These are phyloP conservation scores for Leptinotarsa peninsularis DNA, from an alignment of 2,888 invertebrate genomes.

Conservation along the genomic window DNA sequence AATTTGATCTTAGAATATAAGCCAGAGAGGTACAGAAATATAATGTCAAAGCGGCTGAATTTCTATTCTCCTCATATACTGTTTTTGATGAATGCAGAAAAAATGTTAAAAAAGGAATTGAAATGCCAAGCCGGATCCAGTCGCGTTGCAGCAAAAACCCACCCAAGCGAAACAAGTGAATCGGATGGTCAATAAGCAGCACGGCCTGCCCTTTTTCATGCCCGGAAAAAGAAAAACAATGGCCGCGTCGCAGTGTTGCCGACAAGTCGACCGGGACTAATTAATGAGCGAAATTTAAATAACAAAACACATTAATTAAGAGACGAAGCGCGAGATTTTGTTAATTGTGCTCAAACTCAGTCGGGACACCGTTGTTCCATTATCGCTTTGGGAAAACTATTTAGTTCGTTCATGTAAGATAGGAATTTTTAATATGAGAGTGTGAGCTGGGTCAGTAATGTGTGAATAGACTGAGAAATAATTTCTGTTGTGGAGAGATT, in stretches of 20 bases:
- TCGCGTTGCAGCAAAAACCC: neutral
- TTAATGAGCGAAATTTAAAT: conserved; percentile 50
- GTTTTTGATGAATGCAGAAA: neutral
- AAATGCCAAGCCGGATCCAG: neutral
- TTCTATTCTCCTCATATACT: neutral
- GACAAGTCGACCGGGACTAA: conserved; percentile 45
- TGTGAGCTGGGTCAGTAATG: too few species aligned
- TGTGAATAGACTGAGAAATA: too few species aligned
- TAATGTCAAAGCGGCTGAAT: neutral
- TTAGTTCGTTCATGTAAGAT: neutral
- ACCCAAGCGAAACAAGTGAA: neutral
- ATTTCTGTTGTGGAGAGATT: too few species aligned
- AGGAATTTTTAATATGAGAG: neutral
- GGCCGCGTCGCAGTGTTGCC: conserved; percentile 38
- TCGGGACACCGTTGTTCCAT: conserved; percentile 28
- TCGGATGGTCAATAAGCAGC: conserved; percentile 20
- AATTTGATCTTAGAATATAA: too few species aligned
- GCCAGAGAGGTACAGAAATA: neutral
- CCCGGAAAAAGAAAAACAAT: conserved; percentile 28
- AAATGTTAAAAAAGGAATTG: neutral
- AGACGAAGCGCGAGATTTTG: conserved; percentile 35
- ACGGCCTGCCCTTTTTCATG: conserved; percentile 12
- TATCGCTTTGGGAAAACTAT: conserved; percentile 30
- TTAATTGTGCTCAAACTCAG: conserved; percentile 37
- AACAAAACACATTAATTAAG: conserved; percentile 51